Base-by-base conservation (phyloP, 1,140 invertebrate genomes). In the Onthophagus taurus region DNA sequence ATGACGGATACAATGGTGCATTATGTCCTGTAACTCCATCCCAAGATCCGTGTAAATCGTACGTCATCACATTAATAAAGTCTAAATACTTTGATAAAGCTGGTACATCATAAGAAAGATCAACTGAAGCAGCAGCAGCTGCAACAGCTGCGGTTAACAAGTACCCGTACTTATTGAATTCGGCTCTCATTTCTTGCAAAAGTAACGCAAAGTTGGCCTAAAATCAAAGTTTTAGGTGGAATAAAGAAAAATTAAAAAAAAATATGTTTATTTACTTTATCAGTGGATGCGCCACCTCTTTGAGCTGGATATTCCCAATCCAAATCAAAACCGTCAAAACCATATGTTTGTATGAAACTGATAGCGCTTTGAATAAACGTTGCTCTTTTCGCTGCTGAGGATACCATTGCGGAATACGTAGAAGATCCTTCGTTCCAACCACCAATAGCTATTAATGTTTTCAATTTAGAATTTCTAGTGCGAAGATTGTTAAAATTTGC, bases 221-320 rank as follows among this genome's bases (percentile, higher is more conserved):
- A 26, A 44, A 47, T 7, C 33, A 19, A 20, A 30, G 1, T 30
- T 7, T 42, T 9, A 21, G 14, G 9, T 30, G 1, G 8, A 37
- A 16, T 37, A 11, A 37, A 17, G 11, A 19, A 37, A 2, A 19
- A 12, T 2, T 21, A 13, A 16, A 14, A 24, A 5, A 42, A 29
- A 3, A 2, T 8, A 12, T 2, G 7, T n/a, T 41, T 26, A 4
- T 20, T 5, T 42, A 47, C 45, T 21, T 35, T 41, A 29, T 47
- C 45, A 17, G 12, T 14, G 2, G 30, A 11, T 3, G 31, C 26
- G 13, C 37, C 37, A 19, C 31, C 45, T 35, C 45, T 41, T 42
- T 47, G 45, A 1, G 21, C 20, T 0, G 83, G 85, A 54, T 86
- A 87, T 47, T 89, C 84, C 85, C 85, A 89, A 57, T 89, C 84